Conservation (phyloP, 2,888 invertebrate genomes). For the Melinaea marsaeus region DNA sequence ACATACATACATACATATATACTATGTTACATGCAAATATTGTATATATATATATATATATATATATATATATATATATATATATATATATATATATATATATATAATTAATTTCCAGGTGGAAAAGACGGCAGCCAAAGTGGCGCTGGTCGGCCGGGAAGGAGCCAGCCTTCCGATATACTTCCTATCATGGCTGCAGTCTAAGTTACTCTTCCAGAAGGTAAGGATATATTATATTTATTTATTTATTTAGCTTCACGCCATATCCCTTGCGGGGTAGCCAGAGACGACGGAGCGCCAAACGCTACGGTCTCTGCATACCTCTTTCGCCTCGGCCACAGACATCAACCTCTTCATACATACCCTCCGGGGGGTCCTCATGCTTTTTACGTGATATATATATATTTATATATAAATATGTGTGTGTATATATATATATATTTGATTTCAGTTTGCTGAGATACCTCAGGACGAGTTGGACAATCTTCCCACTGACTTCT, state of each 20-base stretch:
- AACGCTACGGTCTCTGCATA: no score
- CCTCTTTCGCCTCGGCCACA: no score
- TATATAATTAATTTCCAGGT: conserved; percentile 64
- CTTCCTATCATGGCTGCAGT: conserved; percentile 92
- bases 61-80: neutral
- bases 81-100: neutral
- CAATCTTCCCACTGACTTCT: conserved; percentile 84
- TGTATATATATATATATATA: no score
- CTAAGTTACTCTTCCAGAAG: conserved; percentile 84
- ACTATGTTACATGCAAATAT: no score
- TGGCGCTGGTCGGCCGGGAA: conserved; percentile 91
- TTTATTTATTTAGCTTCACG: neutral
- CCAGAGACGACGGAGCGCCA: no score
- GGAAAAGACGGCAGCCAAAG: conserved; percentile 86
- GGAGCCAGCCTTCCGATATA: conserved; percentile 92
- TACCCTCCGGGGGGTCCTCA: no score
- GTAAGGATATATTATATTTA: conserved; percentile 35
- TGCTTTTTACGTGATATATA: no score
- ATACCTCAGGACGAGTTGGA: conserved; percentile 86
- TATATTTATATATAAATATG: no score
- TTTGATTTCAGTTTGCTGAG: conserved; percentile 66
- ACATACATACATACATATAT: neutral
- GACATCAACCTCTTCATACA: no score
- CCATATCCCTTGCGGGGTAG: neutral
- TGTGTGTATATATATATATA: no score